A percentile compares a stretch with the other conserved stretches of the same genome.
phyloP scores from a whole-genome alignment of 2,888 invertebrate species.

The Drosophila subquinaria region DNA sequence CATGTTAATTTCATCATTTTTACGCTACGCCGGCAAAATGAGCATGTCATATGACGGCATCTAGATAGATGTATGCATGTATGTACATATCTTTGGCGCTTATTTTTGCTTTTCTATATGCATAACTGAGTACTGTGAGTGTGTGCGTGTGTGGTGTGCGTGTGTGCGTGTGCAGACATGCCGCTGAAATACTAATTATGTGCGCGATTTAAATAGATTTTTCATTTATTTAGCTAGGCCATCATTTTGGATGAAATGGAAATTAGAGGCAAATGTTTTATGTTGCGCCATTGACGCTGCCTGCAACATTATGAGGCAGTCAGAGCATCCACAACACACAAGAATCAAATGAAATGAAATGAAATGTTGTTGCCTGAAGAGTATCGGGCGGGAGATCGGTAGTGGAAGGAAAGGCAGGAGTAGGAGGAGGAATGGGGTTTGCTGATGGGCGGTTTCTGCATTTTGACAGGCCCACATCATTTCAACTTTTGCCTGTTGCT shows the following conservation, averaged over 20 bases:
- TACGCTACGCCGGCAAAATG: constrained; percentile 67
- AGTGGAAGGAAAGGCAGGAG: not conserved
- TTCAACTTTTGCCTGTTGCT: constrained; percentile 50
- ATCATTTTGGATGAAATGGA: constrained; percentile 72
- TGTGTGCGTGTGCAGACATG: constrained; percentile 60
- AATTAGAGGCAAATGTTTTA: constrained; percentile 79
- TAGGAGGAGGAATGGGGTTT: constrained; percentile 1
- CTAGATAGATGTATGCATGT: constrained; percentile 4
- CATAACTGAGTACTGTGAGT: constrained; percentile 10
- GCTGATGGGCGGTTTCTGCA: constrained; percentile 50
- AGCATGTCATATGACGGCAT: constrained; percentile 76
- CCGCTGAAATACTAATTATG: constrained; percentile 82
- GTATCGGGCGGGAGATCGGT: not conserved
- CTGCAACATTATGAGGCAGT: constrained; percentile 19
- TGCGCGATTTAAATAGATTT: constrained; percentile 82
- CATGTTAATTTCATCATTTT: constrained; percentile 78
- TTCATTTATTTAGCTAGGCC: constrained; percentile 80
- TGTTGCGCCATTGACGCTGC: constrained; percentile 71
- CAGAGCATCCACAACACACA: constrained; percentile 5
- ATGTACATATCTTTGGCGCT: constrained; percentile 50
- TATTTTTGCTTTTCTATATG: constrained; percentile 46
- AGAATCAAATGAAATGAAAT: constrained; percentile 23
- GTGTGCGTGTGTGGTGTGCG: constrained; percentile 11
- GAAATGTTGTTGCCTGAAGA: constrained; percentile 13
- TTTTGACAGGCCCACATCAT: constrained; percentile 79